Percentiles rank a stretch among this genome's conserved stretches.
phyloP scores from a whole-genome alignment of 1,140 invertebrate species.

The Brachionus paranguensis region DNA sequence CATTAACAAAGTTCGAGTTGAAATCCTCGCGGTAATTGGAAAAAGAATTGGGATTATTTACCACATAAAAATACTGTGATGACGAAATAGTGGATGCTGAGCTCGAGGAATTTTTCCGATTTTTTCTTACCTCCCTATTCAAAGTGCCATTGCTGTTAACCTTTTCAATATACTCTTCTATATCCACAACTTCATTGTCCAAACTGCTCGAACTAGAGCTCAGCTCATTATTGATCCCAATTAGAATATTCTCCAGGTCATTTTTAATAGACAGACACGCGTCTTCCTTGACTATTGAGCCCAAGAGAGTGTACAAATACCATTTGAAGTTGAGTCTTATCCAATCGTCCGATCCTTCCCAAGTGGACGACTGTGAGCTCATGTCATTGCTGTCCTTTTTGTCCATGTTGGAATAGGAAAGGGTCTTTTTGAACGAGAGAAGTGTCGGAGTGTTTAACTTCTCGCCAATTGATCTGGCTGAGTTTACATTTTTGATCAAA shows the following conservation, averaged over 20 bases:
- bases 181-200: slow-evolving; percentile 21
- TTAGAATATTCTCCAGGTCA: slow-evolving; percentile 8
- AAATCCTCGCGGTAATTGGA: slow-evolving; percentile 69
- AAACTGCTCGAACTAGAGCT: slow-evolving; percentile 20
- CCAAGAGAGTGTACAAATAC: slow-evolving; percentile 78
- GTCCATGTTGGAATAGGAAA: neutral
- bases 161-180: slow-evolving; percentile 30
- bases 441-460: slow-evolving; percentile 14
- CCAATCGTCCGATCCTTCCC: slow-evolving; percentile 91
- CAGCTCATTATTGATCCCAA: neutral
- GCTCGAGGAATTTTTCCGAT: slow-evolving; percentile 2
- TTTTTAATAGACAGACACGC: neutral
- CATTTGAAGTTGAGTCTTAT: slow-evolving; percentile 85
- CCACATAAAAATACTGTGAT: slow-evolving; percentile 22
- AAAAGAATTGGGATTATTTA: slow-evolving; percentile 44
- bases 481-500: slow-evolving; percentile 74
- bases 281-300: slow-evolving; percentile 45
- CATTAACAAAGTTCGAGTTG: slow-evolving; percentile 73
- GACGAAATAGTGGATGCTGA: slow-evolving; percentile 19
- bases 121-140: neutral
- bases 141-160: neutral
- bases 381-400: slow-evolving; percentile 7
- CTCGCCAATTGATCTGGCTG: slow-evolving; percentile 59
- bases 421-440: slow-evolving; percentile 34
- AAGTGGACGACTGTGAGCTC: slow-evolving; percentile 55